A percentile compares a stretch with the other conserved stretches of the same genome.
Evolutionary conservation across 2,888 invertebrate species (phyloP).

Genomic region (Drosophila paranaensis): DNA sequence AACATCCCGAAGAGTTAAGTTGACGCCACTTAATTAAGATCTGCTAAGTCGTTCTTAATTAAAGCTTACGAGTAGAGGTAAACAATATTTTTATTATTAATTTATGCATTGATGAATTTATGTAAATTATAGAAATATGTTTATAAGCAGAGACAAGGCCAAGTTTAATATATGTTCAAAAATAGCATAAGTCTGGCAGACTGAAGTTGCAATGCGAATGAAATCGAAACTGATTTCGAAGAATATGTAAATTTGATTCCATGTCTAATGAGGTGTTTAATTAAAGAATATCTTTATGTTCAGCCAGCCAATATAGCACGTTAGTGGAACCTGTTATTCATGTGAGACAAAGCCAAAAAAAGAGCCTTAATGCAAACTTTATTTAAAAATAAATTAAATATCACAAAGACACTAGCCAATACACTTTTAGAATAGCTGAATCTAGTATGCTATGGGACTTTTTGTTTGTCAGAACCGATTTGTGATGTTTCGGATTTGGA

Average conservation of each 20-base stretch:
- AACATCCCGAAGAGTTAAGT: too few species aligned
- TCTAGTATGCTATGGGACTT: too few species aligned
- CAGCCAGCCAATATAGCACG: conserved; percentile 3
- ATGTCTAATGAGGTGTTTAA: neutral
- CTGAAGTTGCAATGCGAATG: neutral
- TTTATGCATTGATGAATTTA: neutral
- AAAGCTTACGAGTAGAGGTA: neutral
- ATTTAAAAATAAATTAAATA: neutral
- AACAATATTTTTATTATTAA: neutral
- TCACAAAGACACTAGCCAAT: neutral
- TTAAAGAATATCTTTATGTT: neutral
- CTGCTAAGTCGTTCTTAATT: neutral
- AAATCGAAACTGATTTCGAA: conserved; percentile 6
- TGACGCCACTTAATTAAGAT: neutral
- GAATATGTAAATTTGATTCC: neutral
- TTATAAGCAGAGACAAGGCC: too few species aligned
- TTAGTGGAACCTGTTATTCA: conserved; percentile 26
- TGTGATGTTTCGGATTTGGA: neutral
- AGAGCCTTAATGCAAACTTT: conserved; percentile 6
- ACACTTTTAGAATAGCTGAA: neutral
- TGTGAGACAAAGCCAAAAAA: conserved; percentile 8
- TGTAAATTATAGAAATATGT: neutral
- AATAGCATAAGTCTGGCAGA: neutral
- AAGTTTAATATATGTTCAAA: neutral
- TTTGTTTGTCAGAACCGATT: neutral